Conservation (phyloP, 2,113 vertebrate species). For the Struthidea cinerea region DNA sequence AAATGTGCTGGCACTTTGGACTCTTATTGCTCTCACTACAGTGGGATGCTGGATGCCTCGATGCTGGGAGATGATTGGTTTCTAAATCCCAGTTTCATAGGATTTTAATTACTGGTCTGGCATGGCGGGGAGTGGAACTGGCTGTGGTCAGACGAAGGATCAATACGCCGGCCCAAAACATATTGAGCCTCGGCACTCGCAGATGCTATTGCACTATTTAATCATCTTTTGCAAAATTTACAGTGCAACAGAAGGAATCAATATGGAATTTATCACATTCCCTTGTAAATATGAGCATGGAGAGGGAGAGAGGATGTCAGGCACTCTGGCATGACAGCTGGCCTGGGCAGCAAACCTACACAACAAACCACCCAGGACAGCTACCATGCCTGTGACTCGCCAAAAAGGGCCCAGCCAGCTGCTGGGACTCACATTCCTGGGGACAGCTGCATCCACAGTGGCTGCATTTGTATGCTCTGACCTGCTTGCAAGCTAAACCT, state of each 20-base stretch:
- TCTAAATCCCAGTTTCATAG: conserved; percentile 73
- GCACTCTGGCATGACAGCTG: conserved; percentile 25
- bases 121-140: conserved; percentile 55
- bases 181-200: conserved; percentile 71
- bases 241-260: conserved; percentile 71
- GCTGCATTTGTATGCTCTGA: background rate
- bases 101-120: conserved; percentile 76
- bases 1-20: conserved; percentile 44
- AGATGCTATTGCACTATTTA: conserved; percentile 78
- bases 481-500: background rate
- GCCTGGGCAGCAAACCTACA: background rate
- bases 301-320: conserved; percentile 37
- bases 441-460: background rate
- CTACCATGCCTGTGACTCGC: background rate
- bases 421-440: background rate
- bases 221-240: conserved; percentile 83
- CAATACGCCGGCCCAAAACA: conserved; percentile 69
- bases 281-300: conserved; percentile 67
- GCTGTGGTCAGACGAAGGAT: conserved; percentile 67
- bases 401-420: background rate
- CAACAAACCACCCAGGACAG: background rate
- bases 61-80: conserved; percentile 63
- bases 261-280: conserved; percentile 76
- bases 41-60: conserved; percentile 31
- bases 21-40: conserved; percentile 59